Conservation (phyloP, 2,113 vertebrate genomes). For the Cavia aperea region DNA sequence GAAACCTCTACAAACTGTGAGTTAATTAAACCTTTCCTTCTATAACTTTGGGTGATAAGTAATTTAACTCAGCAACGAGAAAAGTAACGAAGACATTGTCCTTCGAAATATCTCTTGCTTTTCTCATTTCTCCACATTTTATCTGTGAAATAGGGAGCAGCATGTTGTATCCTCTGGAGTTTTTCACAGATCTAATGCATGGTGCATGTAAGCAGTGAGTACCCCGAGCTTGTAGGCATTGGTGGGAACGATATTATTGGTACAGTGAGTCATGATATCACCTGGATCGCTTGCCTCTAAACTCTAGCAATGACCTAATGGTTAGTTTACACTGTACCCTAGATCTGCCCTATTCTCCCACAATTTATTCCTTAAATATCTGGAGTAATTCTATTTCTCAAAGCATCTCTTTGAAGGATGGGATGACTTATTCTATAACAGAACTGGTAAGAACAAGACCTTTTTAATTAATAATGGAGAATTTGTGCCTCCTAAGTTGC, state of each 20-base stretch:
- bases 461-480: neutral
- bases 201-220: neutral
- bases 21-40: neutral
- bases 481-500: neutral
- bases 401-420: neutral
- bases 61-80: neutral
- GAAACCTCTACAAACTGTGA: no score
- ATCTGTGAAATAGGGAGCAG: neutral
- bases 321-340: neutral
- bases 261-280: neutral
- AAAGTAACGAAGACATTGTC: neutral
- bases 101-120: neutral
- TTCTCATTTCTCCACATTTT: neutral
- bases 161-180: neutral
- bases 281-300: neutral
- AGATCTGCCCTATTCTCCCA: neutral
- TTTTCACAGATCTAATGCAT: neutral
- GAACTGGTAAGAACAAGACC: neutral
- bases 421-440: neutral
- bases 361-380: neutral
- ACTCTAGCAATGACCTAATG: neutral
- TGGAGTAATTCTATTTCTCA: neutral
- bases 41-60: neutral
- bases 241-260: neutral
- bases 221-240: neutral